phyloP scores from a whole-genome alignment of 2,797 vertebrate genomes.

The Ateles fusciceps region DNA sequence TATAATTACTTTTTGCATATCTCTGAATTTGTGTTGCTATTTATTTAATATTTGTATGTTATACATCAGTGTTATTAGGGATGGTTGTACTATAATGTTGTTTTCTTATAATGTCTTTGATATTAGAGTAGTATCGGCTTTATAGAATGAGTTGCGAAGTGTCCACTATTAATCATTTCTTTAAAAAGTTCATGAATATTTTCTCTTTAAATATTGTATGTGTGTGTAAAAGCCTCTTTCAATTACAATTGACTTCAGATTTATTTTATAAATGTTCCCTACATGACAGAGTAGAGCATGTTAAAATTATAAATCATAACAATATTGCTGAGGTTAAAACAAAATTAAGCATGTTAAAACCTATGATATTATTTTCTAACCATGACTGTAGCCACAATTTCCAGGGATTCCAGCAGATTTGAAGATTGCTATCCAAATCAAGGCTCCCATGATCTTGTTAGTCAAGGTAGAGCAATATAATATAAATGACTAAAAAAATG shows the following conservation, averaged over 20 bases:
- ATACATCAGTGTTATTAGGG: background rate
- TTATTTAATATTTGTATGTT: background rate
- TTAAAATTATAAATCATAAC: background rate
- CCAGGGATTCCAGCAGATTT: background rate
- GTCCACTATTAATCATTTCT: background rate
- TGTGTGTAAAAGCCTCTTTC: background rate
- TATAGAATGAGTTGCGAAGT: background rate
- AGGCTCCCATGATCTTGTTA: background rate
- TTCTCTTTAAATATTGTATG: background rate
- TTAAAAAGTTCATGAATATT: background rate
- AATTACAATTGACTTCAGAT: background rate
- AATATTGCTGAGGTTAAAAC: background rate
- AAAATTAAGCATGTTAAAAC: background rate
- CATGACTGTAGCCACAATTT: background rate
- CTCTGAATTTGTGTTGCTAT: background rate
- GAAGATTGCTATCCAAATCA: background rate
- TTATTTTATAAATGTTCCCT: background rate
- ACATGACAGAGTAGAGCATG: background rate
- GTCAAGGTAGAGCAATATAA: background rate
- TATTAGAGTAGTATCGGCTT: background rate
- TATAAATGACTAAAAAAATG: background rate
- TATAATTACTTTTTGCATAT: background rate
- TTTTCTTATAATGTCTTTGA: background rate
- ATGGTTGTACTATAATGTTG: background rate
- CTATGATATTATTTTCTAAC: background rate